These are phyloP conservation scores for Protobothrops flavoviridis DNA, from an alignment of 2,113 vertebrate species.

Conservation along the genomic window DNA sequence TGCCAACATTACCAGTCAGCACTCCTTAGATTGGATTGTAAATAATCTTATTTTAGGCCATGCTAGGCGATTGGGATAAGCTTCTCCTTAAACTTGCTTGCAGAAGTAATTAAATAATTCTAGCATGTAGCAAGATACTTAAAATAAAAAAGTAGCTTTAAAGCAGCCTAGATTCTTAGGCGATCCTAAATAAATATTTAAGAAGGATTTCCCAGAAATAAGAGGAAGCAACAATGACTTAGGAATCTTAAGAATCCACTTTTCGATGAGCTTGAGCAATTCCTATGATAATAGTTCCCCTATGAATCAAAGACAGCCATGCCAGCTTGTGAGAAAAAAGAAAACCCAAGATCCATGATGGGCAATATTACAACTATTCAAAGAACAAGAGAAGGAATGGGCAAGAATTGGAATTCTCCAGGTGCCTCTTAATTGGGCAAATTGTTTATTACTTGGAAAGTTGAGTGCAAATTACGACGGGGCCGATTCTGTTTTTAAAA, in stretches of 20 bases:
- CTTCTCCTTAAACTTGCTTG: constrained; percentile 75
- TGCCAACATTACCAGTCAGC: constrained; percentile 78
- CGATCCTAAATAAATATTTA: constrained; percentile 51
- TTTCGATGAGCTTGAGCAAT: constrained; percentile 37
- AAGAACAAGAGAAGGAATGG: neutral
- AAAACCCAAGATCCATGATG: neutral
- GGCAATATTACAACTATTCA: neutral
- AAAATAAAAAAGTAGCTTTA: constrained; percentile 42
- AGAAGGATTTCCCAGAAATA: constrained; percentile 59
- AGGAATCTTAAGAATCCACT: constrained; percentile 44
- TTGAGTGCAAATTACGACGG: neutral
- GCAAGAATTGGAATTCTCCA: neutral
- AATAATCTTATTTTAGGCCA: constrained; percentile 79
- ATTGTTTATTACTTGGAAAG: neutral
- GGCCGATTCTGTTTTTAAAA: neutral
- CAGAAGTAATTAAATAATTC: constrained; percentile 82
- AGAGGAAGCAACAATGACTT: constrained; percentile 48
- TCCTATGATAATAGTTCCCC: neutral
- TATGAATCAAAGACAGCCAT: neutral
- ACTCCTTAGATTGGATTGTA: constrained; percentile 81
- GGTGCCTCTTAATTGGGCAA: neutral
- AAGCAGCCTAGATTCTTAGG: neutral
- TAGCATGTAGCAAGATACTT: constrained; percentile 69
- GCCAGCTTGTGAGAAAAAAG: neutral
- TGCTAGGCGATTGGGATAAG: constrained; percentile 62